A percentile compares a stretch with the other conserved stretches of the same genome.
Conservation (phyloP, 2,888 invertebrate genomes). For the Catonia carolina region DNA sequence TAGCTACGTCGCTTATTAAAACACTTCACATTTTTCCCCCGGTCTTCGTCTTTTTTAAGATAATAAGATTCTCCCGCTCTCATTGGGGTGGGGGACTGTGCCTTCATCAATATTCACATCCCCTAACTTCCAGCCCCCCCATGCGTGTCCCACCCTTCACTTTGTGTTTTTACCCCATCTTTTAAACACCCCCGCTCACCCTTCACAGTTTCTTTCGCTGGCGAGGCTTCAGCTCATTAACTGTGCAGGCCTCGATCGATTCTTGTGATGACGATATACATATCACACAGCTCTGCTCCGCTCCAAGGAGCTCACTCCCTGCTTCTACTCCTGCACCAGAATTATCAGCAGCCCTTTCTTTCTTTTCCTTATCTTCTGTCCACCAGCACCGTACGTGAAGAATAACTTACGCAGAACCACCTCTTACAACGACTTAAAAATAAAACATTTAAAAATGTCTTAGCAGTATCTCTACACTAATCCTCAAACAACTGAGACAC, state of each 20-base stretch:
- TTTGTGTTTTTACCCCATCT: slow-evolving; percentile 30
- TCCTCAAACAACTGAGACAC: too few relatives aligned
- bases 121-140: slow-evolving; percentile 21
- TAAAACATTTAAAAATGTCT: too few relatives aligned
- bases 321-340: neutral
- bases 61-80: slow-evolving; percentile 30
- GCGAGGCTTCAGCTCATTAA: slow-evolving; percentile 28
- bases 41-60: slow-evolving; percentile 29
- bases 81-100: slow-evolving; percentile 19
- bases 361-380: slow-evolving; percentile 7
- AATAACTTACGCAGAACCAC: too few relatives aligned
- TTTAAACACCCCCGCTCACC: slow-evolving; percentile 26
- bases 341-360: neutral
- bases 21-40: slow-evolving; percentile 28
- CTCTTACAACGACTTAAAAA: too few relatives aligned
- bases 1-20: slow-evolving; percentile 27
- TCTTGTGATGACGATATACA: slow-evolving; percentile 16
- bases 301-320: neutral
- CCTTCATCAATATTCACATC: slow-evolving; percentile 32
- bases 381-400: neutral
- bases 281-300: slow-evolving; percentile 5
- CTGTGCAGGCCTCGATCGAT: slow-evolving; percentile 24
- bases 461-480: too few relatives aligned
- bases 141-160: slow-evolving; percentile 29
- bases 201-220: slow-evolving; percentile 27